Percentiles rank a stretch among this genome's conserved stretches.
phyloP scores from a whole-genome alignment of 2,797 vertebrate species.

The Chrosomus eos region DNA sequence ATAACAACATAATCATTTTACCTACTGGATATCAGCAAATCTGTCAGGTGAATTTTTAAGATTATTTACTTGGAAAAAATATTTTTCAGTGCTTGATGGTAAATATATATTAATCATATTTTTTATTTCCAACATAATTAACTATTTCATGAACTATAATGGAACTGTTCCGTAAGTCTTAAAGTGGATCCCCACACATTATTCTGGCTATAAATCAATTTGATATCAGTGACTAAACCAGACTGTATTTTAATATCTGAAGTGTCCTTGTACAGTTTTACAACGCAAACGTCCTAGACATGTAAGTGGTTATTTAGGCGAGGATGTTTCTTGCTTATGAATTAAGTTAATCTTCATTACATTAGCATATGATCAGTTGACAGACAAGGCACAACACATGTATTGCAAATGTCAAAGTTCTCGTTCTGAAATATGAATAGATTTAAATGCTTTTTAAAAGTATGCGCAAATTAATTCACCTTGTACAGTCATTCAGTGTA shows the following conservation, averaged over 20 bases:
- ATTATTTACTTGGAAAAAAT: not conserved
- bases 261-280: not conserved
- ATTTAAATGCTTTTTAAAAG: not conserved
- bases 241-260: not conserved
- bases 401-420: not conserved
- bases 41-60: conserved; percentile 69
- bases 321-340: not conserved
- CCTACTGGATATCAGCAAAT: conserved; percentile 76
- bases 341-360: not conserved
- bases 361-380: not conserved
- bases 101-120: not conserved
- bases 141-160: not conserved
- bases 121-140: not conserved
- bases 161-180: not conserved
- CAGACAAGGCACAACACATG: not conserved
- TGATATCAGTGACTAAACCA: not conserved
- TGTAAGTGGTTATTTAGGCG: not conserved
- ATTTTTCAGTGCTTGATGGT: not conserved
- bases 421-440: not conserved
- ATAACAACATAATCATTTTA: conserved; percentile 41
- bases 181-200: not conserved
- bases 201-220: not conserved
- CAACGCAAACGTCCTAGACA: not conserved
- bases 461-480: not conserved
- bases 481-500: not conserved